Percentiles rank a stretch among this genome's conserved stretches.
Evolutionary conservation across 2,113 vertebrate species (phyloP).

Genomic region (Chionis minor): DNA sequence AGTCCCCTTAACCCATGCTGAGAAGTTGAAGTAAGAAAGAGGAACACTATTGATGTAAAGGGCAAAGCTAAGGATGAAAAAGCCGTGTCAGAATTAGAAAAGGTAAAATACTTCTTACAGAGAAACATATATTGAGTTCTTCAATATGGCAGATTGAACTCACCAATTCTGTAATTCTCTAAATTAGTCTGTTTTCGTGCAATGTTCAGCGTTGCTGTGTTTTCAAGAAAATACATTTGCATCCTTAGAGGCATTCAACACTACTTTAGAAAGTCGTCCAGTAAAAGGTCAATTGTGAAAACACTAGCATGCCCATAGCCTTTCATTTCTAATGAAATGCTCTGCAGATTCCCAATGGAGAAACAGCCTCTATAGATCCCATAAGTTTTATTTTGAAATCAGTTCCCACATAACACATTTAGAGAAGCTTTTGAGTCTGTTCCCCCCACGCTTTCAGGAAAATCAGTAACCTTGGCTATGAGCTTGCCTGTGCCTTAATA

Average conservation of each 20-base stretch:
- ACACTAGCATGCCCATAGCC: not conserved
- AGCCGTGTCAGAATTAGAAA: not conserved
- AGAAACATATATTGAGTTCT: not conserved
- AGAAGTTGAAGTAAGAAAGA: conserved; percentile 11
- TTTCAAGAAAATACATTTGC: conserved; percentile 36
- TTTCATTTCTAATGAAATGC: conserved; percentile 28
- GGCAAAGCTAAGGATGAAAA: not conserved
- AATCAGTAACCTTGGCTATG: not conserved
- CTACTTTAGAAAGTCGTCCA: not conserved
- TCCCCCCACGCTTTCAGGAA: not conserved
- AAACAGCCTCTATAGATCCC: not conserved
- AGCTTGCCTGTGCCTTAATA: not conserved
- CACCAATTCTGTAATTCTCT: conserved; percentile 13
- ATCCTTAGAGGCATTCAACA: not conserved
- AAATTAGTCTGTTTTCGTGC: conserved; percentile 15
- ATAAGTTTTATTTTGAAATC: not conserved
- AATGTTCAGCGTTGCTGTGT: not conserved
- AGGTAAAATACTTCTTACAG: not conserved
- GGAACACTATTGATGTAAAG: conserved; percentile 6
- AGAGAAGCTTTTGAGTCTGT: not conserved
- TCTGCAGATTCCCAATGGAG: not conserved
- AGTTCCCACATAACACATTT: not conserved
- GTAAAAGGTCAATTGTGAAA: not conserved
- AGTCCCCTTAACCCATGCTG: conserved; percentile 2
- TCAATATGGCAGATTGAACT: not conserved